phyloP scores from a whole-genome alignment of 2,888 invertebrate species.

The Catocala sponsa region DNA sequence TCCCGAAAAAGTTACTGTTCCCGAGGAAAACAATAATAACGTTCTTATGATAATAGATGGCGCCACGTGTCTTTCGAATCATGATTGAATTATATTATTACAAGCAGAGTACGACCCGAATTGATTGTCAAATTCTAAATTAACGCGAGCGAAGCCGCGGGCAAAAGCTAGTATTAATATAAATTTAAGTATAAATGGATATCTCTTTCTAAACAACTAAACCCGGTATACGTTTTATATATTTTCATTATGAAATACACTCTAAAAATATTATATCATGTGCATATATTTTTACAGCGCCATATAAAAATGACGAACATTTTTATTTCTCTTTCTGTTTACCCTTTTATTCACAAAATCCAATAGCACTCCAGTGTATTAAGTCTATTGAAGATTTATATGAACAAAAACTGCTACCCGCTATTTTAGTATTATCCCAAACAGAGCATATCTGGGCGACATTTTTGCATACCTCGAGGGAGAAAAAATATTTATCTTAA shows the following conservation, averaged over 20 bases:
- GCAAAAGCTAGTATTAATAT: no score
- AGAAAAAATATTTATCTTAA: constrained; percentile 74
- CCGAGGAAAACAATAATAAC: no score
- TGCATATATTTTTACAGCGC: constrained; percentile 30
- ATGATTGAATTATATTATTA: no score
- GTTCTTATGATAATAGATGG: no score
- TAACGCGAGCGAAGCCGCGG: no score
- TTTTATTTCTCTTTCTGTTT: constrained; percentile 35
- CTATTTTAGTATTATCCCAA: constrained; percentile 71
- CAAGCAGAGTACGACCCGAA: no score
- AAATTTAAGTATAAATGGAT: no score
- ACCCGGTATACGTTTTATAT: background rate
- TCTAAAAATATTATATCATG: constrained; percentile 11
- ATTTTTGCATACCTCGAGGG: constrained; percentile 85
- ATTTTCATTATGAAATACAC: constrained; percentile 5
- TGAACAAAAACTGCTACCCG: constrained; percentile 71
- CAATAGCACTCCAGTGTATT: constrained; percentile 79
- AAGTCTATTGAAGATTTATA: constrained; percentile 84
- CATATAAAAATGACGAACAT: constrained; percentile 40
- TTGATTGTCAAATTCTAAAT: no score
- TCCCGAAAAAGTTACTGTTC: no score
- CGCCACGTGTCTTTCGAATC: no score
- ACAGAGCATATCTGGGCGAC: constrained; percentile 74
- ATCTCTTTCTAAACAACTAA: no score
- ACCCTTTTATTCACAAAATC: constrained; percentile 54